These are phyloP conservation scores for Girardinus metallicus DNA, from an alignment of 2,797 vertebrate species.

Conservation along the genomic window DNA sequence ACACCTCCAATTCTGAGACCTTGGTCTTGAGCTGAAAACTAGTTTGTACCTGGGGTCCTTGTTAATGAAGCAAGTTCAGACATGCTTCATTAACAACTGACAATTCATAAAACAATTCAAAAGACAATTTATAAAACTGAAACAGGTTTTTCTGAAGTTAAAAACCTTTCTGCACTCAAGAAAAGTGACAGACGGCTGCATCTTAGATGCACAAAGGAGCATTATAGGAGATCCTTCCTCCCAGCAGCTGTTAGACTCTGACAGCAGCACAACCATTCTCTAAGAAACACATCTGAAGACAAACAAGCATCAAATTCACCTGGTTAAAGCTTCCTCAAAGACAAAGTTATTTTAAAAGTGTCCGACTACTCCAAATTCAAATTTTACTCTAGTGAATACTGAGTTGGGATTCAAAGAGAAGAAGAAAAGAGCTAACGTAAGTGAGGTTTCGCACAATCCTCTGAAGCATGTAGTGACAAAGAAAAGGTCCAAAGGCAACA, in stretches of 20 bases:
- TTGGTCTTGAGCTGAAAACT: too few species aligned
- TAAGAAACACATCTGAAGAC: neutral
- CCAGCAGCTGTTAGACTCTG: too few species aligned
- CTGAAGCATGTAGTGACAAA: constrained; percentile 17
- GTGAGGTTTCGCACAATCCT: neutral
- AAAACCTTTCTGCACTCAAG: neutral
- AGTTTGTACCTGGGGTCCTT: too few species aligned
- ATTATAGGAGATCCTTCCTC: too few species aligned
- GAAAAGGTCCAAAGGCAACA: neutral
- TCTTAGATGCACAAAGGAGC: too few species aligned
- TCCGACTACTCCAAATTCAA: neutral
- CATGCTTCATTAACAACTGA: too few species aligned
- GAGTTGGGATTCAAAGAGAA: neutral
- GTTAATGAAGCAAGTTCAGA: too few species aligned
- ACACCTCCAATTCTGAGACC: too few species aligned
- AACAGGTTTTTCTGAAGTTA: neutral
- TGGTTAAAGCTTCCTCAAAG: neutral
- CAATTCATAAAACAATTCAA: too few species aligned
- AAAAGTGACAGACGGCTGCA: too few species aligned
- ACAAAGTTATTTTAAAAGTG: neutral
- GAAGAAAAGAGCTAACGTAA: neutral
- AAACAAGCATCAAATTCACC: neutral
- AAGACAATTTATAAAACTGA: neutral
- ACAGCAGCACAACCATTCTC: too few species aligned
- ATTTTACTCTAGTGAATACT: neutral